Base-by-base conservation (phyloP, 1,140 invertebrate species). In the Drosophila lacertosa region DNA sequence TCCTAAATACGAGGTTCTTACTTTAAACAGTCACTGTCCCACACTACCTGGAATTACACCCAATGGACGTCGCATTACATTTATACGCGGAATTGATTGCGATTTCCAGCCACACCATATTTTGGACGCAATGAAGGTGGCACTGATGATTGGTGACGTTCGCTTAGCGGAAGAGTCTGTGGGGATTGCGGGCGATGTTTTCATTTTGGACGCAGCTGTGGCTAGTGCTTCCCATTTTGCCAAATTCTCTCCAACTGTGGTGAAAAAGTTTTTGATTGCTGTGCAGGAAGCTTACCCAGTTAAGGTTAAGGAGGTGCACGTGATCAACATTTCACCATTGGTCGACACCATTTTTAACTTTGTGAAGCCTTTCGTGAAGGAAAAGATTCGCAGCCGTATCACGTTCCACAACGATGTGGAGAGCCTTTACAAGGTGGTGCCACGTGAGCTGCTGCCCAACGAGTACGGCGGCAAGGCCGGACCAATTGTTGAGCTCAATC, bases 241-340 rank as follows among this genome's bases (percentile, higher is more conserved):
- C 13, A 96, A 95, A 91, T 94, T 96, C 62, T 95, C 95, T 0
- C 95, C 96, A 3, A 91, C 94, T 0, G 83, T 95, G 22, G 93
- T 96, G 10, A 97, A 96, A 91, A 97, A 97, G 84, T 97, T 97
- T 89, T 92, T 97, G 74, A 94, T 96, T 32, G 95, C 95, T 86
- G 95, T 96, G 0, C 96, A 97, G 91, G 94, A 97, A 92, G 96
- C 96, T 0, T 97, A 97, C 90, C 96, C 96, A 0, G 95, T 97
- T 0, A 96, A 97, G 88, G 91, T 97, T 37, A 97, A 97, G 81
- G 95, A 96, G 91, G 95, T 97, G 24, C 96, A 97, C 83, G 94
- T 97, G 4, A 93, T 97, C n/a, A 96, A 97, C 86, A 95, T 96
- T 4, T 96, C 95, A 5, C 95, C 95, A 0, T 81, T 97, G 6